These are phyloP conservation scores for Burhinus bistriatus DNA, from an alignment of 2,113 vertebrate species.

Conservation along the genomic window DNA sequence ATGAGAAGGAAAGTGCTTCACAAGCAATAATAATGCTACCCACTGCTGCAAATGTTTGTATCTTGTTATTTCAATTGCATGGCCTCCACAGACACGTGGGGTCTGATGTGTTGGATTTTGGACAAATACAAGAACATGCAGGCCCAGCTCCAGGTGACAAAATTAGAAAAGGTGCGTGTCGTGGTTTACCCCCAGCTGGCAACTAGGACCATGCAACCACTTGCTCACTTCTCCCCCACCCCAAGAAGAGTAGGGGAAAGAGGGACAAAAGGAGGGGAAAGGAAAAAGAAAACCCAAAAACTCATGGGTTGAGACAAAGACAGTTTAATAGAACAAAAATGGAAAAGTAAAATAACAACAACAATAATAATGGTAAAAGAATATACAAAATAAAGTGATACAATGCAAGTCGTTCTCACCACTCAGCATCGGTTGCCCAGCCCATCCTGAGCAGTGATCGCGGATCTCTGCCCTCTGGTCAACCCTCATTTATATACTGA, in stretches of 20 bases:
- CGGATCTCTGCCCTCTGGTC: neutral
- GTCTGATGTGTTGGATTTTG: neutral
- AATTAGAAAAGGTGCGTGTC: neutral
- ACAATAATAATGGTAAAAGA: no score
- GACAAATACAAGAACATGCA: neutral
- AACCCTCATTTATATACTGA: neutral
- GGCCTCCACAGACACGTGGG: fast-evolving
- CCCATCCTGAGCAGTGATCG: neutral
- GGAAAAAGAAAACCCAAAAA: neutral
- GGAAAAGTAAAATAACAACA: neutral
- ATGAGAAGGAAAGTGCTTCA: neutral
- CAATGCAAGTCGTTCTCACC: neutral
- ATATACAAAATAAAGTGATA: neutral
- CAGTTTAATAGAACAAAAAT: neutral
- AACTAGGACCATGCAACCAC: neutral
- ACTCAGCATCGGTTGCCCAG: neutral
- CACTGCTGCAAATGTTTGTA: neutral
- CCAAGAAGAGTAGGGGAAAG: neutral
- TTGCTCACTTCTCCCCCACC: neutral
- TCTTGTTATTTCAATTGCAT: neutral
- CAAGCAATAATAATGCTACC: neutral
- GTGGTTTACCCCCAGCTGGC: neutral
- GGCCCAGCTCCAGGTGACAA: neutral
- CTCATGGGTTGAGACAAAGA: neutral
- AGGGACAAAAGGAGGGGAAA: neutral